Conservation (phyloP, 2,888 invertebrate genomes). For the Emmelina monodactyla region DNA sequence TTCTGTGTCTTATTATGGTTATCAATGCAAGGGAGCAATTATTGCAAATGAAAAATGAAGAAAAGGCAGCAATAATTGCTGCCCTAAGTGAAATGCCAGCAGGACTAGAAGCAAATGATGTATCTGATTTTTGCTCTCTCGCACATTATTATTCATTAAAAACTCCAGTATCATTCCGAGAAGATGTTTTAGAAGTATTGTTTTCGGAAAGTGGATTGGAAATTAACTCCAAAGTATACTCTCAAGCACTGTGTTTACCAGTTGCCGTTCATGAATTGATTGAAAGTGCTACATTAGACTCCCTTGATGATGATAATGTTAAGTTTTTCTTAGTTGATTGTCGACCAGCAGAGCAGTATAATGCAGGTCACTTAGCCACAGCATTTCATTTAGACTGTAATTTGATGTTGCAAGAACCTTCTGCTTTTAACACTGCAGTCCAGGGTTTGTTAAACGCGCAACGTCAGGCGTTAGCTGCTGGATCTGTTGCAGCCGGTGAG, state of each 20-base stretch:
- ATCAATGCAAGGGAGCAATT: constrained; percentile 92
- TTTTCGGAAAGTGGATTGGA: constrained; percentile 66
- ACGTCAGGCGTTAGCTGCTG: constrained; percentile 83
- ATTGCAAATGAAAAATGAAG: constrained; percentile 76
- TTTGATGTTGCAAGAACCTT: constrained; percentile 95
- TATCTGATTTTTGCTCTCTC: constrained; percentile 94
- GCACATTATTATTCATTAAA: constrained; percentile 95
- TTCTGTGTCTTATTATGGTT: constrained; percentile 92
- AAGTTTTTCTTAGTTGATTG: constrained; percentile 97
- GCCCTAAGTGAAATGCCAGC: constrained; percentile 79
- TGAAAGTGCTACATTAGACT: constrained; percentile 77
- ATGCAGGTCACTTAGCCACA: constrained; percentile 94
- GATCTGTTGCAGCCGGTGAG: constrained; percentile 86
- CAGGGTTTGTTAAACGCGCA: constrained; percentile 92
- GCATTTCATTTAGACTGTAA: constrained; percentile 98
- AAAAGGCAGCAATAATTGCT: constrained; percentile 73
- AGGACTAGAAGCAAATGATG: constrained; percentile 91
- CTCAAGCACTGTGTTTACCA: constrained; percentile 92
- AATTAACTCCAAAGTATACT: constrained; percentile 70
- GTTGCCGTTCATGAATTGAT: constrained; percentile 94
- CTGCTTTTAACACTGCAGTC: constrained; percentile 92
- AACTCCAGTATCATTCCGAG: constrained; percentile 92
- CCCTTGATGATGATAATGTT: constrained; percentile 69
- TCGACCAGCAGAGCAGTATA: constrained; percentile 95
- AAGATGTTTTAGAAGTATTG: constrained; percentile 75